Base-by-base conservation (phyloP, 2,888 invertebrate species). In the Cerastis rubricosa region DNA sequence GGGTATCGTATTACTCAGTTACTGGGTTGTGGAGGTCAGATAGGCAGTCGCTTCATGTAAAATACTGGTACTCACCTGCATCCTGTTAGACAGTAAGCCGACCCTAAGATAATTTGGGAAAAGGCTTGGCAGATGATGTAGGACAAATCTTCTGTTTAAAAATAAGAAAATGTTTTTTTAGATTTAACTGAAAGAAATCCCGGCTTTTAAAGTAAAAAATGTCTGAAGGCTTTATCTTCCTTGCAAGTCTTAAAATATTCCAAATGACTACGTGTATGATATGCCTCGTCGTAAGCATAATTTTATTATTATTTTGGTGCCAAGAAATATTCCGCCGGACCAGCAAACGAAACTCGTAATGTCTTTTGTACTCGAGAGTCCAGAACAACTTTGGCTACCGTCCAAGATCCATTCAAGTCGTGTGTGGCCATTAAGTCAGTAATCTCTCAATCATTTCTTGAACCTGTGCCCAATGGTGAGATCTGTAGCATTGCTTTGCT, bases 371-470 rank as follows among this genome's bases (percentile, higher is more conserved):
- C 14, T 35, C 43, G 22, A 14, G 57, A 54, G 12, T 69, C 68
- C 68, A 47, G 47, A 49, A 47, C 7, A 29, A 25, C 12, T 5
- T 80, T 82, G 81, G 81, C 51, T 12, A 12, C 9, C 17, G 14
- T 65, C 85, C 81, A 82, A 80, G 14, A 35, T 49, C 64, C 47
- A 71, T 75, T 68, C 11, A 19, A 43, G 11, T 17, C 40, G 29
- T 65, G 49, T 71, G 64, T 71, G 25, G 54, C 59, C 64, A 80
- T 79, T 81, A 68, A 11, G 54, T 49, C 14, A 35, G 63, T 61
- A 59, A 73, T 51, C 59, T 59, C 11, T 71, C 81, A 69, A 80
- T 80, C 67, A 82, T 74, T 57, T 71, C 25, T 80, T 82, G 81
- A 82, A 64, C 22, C 59, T 75, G 43, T 75, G 71, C 81, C 85